phyloP scores from a whole-genome alignment of 2,113 vertebrate genomes.

The Petrocephalus zakoni region DNA sequence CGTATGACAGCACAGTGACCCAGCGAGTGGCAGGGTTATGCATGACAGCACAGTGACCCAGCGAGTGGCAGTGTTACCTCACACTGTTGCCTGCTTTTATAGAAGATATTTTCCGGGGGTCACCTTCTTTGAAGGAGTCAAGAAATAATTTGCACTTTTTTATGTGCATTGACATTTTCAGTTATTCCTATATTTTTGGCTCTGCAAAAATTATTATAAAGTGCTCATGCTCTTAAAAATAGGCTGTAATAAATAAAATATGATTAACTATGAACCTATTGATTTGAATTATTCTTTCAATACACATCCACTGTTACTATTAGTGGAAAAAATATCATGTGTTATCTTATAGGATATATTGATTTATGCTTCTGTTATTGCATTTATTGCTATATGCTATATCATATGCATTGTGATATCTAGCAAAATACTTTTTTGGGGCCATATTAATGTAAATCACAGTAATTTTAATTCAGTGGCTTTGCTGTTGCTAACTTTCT shows the following conservation, averaged over 20 bases:
- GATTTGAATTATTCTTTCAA: not conserved
- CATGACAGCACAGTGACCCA: not conserved
- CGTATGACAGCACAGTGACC: too few species aligned
- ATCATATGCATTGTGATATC: not conserved
- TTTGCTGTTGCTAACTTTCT: not conserved
- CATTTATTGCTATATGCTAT: not conserved
- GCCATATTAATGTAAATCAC: too few species aligned
- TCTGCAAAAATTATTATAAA: not conserved
- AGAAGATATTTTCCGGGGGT: not conserved
- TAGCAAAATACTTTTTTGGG: not conserved
- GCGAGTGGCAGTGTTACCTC: not conserved
- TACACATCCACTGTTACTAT: not conserved
- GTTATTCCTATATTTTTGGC: not conserved
- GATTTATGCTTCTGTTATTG: not conserved
- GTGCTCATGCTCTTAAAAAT: not conserved
- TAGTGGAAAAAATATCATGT: not conserved
- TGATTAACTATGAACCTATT: not conserved
- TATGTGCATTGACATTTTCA: not conserved
- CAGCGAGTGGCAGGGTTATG: too few species aligned
- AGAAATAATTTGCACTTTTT: not conserved
- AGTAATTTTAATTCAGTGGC: not conserved
- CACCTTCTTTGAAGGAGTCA: not conserved
- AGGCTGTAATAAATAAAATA: not conserved
- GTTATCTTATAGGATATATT: not conserved
- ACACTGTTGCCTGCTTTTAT: not conserved